Base-by-base conservation (phyloP, 2,888 invertebrate genomes). In the Ferdinandea cuprea region DNA sequence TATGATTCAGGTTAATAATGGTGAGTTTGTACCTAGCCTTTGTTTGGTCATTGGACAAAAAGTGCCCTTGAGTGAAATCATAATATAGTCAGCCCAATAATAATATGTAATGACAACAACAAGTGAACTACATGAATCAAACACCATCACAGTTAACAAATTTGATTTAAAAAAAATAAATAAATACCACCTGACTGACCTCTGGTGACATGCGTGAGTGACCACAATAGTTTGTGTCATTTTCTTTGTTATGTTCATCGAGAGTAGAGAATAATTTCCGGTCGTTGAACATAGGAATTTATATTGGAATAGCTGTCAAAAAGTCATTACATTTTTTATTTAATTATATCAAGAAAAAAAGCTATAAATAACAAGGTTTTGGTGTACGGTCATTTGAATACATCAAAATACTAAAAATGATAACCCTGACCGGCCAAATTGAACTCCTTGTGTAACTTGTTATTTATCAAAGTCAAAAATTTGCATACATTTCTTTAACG, bases 1-100 rank as follows among this genome's bases (percentile, higher is more conserved):
- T 73, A 86, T 90, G 85, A 89, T 90, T 87, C 90, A 90, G 87
- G 89, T 90, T 85, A 89, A 89, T 88, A 89, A 89, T 86, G 90
- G 90, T 90, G 86, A 87, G 90, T 88, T 87, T 40, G 35, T 13
- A 13, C 15, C 13, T 25, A 35, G 11, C 19, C 28, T 42, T 59
- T 69, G 46, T 65, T 71, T 8, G 44, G 8, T 46, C 2, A 8
- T 1, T 2, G n/a, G 8, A 42, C 15, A 35, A 58, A 54, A 32
- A 25, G 6, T 59, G 76, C 71, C 81, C 81, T 81, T 81, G 80
- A 44, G 17, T 28, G 30, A 30, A 40, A 19, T 32, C 44, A 81
- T 54, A 15, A 15, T 37, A n/a, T n/a, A n/a, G 58, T 58, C 15
- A n/a, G 30, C 35, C 21, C 40, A 58, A 17, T 58, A 25, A 25